phyloP scores from a whole-genome alignment of 2,113 vertebrate genomes.

The Poeciliopsis turrubarensis region DNA sequence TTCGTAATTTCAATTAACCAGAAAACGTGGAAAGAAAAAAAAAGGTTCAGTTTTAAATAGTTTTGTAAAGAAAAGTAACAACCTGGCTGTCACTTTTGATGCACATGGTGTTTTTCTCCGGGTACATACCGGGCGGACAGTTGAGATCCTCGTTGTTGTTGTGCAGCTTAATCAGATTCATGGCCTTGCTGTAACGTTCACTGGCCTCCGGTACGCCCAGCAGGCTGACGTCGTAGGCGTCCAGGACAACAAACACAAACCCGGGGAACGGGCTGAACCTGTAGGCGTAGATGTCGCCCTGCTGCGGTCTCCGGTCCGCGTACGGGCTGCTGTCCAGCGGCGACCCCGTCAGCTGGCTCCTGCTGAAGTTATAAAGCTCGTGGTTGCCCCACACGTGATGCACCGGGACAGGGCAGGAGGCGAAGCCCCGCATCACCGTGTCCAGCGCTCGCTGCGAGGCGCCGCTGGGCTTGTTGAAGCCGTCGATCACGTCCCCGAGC shows the following conservation, averaged over 20 bases:
- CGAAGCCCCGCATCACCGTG: constrained; percentile 79
- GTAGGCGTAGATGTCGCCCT: constrained; percentile 82
- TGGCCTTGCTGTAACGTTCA: constrained; percentile 74
- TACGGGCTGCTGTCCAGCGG: constrained; percentile 79
- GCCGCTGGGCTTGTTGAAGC: constrained; percentile 79
- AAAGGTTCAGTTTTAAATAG: neutral
- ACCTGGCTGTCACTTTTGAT: neutral
- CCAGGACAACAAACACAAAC: constrained; percentile 87
- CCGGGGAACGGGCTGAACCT: constrained; percentile 83
- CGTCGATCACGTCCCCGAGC: constrained; percentile 93
- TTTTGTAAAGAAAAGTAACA: neutral
- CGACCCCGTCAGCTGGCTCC: constrained; percentile 77
- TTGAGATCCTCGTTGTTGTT: constrained; percentile 90
- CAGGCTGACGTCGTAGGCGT: constrained; percentile 89
- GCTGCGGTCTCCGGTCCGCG: constrained; percentile 11
- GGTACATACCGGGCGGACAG: constrained; percentile 84
- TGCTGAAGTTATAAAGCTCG: constrained; percentile 93
- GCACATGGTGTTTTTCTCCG: neutral
- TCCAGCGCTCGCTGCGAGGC: constrained; percentile 80
- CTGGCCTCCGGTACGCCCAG: constrained; percentile 83
- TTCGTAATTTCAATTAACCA: no score
- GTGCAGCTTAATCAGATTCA: constrained; percentile 80
- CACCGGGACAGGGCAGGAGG: constrained; percentile 72
- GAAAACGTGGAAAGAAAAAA: no score
- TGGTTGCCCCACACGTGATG: constrained; percentile 96